A percentile compares a stretch with the other conserved stretches of the same genome.
Evolutionary conservation across 2,888 invertebrate species (phyloP).

Genomic region (Epirrhoe tristata): DNA sequence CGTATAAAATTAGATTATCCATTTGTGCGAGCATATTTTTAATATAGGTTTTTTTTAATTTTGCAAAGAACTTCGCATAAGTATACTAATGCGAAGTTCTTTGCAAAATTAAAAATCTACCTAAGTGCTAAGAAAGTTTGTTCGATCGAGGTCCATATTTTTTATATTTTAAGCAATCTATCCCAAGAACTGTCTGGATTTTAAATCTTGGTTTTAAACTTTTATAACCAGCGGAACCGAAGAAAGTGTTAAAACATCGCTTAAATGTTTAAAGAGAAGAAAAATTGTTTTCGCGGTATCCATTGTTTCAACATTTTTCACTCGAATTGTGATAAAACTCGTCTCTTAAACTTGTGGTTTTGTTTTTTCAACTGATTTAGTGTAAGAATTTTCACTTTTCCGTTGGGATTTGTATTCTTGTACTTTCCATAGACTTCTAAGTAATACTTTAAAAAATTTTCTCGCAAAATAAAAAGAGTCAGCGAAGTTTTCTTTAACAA

Average conservation of each 20-base stretch:
- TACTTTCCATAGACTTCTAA: no score
- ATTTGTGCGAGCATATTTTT: no score
- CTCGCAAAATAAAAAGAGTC: no score
- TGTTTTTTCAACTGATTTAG: slow-evolving; percentile 31
- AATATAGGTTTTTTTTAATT: no score
- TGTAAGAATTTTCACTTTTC: slow-evolving; percentile 13
- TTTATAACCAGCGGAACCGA: slow-evolving; percentile 36
- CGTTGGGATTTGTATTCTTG: neutral
- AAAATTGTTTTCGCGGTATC: slow-evolving; percentile 25
- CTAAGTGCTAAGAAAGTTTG: no score
- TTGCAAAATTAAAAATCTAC: no score
- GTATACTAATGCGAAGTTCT: no score
- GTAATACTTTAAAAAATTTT: no score
- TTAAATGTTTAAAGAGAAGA: slow-evolving; percentile 26
- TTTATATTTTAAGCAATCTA: slow-evolving; percentile 13
- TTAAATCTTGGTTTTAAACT: slow-evolving; percentile 17
- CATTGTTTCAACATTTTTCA: slow-evolving; percentile 24
- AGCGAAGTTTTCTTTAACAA: no score
- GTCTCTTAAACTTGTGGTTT: slow-evolving; percentile 32
- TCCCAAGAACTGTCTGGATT: slow-evolving; percentile 3
- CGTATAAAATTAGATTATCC: no score
- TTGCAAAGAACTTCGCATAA: no score
- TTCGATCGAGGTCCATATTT: neutral
- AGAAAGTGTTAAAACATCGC: slow-evolving; percentile 43
- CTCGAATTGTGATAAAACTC: slow-evolving; percentile 18